A percentile compares a stretch with the other conserved stretches of the same genome.
These are phyloP conservation scores for Psilopsiagon aurifrons DNA, from an alignment of 2,113 vertebrate genomes.

Conservation along the genomic window DNA sequence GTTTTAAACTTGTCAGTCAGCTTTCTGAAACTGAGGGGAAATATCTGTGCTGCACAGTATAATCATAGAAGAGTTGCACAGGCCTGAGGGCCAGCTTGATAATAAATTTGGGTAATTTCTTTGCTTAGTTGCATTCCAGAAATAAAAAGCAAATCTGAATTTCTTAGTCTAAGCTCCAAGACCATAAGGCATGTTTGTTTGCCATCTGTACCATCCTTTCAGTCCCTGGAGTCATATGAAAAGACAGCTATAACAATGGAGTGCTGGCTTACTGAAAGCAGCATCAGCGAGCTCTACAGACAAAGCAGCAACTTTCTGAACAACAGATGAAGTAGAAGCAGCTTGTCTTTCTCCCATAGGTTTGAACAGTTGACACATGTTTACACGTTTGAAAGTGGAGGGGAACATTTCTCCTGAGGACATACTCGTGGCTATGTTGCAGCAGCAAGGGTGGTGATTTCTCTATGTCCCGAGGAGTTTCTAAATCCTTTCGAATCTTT, in stretches of 20 bases:
- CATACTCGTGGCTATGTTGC: neutral
- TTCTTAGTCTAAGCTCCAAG: conserved; percentile 9
- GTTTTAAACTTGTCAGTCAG: neutral
- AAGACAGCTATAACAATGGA: neutral
- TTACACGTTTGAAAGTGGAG: conserved; percentile 1
- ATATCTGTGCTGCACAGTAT: neutral
- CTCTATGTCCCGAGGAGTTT: neutral
- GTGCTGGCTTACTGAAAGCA: conserved; percentile 15
- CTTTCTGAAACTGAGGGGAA: neutral
- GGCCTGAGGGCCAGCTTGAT: neutral
- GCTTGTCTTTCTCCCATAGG: neutral
- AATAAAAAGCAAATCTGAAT: conserved; percentile 48
- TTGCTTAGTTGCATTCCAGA: conserved; percentile 2
- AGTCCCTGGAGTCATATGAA: conserved; percentile 28
- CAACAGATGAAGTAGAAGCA: neutral
- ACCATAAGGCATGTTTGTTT: conserved; percentile 41
- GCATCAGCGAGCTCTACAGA: conserved; percentile 9
- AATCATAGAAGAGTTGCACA: neutral
- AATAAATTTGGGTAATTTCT: conserved; percentile 20
- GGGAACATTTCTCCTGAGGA: neutral
- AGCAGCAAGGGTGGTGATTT: neutral
- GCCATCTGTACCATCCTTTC: conserved; percentile 36
- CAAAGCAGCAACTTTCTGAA: conserved; percentile 4
- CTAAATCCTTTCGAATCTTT: neutral
- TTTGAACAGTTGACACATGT: neutral